A percentile compares a stretch with the other conserved stretches of the same genome.
Conservation (phyloP, 2,888 invertebrate genomes). For the Phaedon cochleariae region DNA sequence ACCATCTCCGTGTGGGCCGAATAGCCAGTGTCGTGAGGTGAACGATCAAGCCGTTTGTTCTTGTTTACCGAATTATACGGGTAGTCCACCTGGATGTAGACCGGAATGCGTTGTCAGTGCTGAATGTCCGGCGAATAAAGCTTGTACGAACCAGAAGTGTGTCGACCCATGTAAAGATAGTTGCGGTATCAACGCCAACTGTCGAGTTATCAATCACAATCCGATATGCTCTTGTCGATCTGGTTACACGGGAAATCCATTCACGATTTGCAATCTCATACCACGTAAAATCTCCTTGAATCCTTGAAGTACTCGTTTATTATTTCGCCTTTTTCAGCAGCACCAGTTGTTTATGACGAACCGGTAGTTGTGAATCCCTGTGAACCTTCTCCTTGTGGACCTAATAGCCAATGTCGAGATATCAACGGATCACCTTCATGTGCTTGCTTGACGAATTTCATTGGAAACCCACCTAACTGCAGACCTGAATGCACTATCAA, state of each 20-base stretch:
- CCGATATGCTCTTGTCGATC: conserved; percentile 73
- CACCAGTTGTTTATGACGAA: conserved; percentile 46
- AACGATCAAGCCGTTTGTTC: conserved; percentile 78
- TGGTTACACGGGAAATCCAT: conserved; percentile 76
- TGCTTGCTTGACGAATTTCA: conserved; percentile 67
- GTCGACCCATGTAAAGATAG: conserved; percentile 65
- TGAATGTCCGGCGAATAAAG: conserved; percentile 69
- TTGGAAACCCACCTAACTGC: conserved; percentile 73
- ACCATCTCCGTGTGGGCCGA: conserved; percentile 82
- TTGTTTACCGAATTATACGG: conserved; percentile 73
- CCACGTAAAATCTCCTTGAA: conserved; percentile 55
- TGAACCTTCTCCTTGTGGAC: conserved; percentile 81
- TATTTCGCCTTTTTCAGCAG: conserved; percentile 44
- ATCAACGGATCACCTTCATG: conserved; percentile 68
- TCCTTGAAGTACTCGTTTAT: not conserved
- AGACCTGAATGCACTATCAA: conserved; percentile 73
- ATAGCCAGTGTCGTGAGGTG: conserved; percentile 67
- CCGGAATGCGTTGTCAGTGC: conserved; percentile 78
- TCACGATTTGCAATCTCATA: conserved; percentile 72
- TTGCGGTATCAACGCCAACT: conserved; percentile 65
- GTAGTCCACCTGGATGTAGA: conserved; percentile 76
- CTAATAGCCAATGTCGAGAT: conserved; percentile 79
- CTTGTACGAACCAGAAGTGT: conserved; percentile 59
- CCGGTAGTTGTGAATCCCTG: conserved; percentile 67
- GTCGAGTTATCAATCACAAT: conserved; percentile 71